Evolutionary conservation across 2,888 invertebrate species (phyloP).

Genomic region (Baronia brevicornis): DNA sequence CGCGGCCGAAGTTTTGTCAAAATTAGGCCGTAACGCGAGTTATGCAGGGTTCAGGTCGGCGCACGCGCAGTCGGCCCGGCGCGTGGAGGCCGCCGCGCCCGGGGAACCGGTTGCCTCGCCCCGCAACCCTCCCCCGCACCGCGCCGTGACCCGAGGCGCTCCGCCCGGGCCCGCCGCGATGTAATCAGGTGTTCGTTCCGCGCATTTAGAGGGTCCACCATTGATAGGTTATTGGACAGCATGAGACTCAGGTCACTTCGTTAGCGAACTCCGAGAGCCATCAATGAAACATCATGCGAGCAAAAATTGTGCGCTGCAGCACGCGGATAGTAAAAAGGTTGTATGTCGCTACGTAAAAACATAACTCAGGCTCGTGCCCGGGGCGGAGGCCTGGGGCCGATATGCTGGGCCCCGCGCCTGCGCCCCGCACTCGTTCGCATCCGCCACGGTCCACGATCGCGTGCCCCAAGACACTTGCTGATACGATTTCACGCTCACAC

Average conservation of each 20-base stretch:
- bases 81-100: constrained; percentile 18
- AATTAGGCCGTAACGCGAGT: constrained; percentile 20
- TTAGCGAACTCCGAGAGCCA: no score
- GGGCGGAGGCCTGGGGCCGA: no score
- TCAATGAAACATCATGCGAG: no score
- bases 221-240: constrained; percentile 12
- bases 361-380: no score
- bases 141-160: constrained; percentile 16
- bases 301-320: no score
- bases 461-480: constrained; percentile 6
- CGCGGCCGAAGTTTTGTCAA: constrained; percentile 10
- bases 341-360: no score
- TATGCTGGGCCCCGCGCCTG: no score
- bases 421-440: no score
- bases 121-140: constrained; percentile 20
- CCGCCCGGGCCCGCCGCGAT: constrained; percentile 22
- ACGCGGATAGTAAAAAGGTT: no score
- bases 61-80: constrained; percentile 14
- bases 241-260: no score
- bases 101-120: constrained; percentile 35
- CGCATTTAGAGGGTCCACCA: constrained; percentile 14
- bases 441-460: constrained; percentile 5
- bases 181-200: constrained; percentile 34
- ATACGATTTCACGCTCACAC: constrained; percentile 9
- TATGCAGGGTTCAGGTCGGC: constrained; percentile 26